A percentile compares a stretch with the other conserved stretches of the same genome.
Conservation (phyloP, 2,888 invertebrate species). For the Drosophila quinaria region DNA sequence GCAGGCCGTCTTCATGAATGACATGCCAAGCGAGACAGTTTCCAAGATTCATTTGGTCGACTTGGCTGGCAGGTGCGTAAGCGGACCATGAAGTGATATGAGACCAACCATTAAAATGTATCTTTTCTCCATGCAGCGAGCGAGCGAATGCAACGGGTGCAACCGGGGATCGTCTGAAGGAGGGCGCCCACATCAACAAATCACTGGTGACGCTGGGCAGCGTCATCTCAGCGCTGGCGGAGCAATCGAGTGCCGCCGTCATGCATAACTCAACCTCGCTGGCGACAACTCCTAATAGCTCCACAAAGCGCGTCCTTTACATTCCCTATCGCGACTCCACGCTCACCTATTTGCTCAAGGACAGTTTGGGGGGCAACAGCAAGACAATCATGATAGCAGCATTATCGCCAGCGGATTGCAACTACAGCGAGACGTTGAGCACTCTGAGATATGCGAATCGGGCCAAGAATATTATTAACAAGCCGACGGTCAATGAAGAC, state of each 20-base stretch:
- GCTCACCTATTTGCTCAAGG: slow-evolving; percentile 94
- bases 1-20: slow-evolving; percentile 94
- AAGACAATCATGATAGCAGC: slow-evolving; percentile 97
- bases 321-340: slow-evolving; percentile 96
- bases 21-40: slow-evolving; percentile 95
- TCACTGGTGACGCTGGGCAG: slow-evolving; percentile 95
- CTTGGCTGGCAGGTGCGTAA: slow-evolving; percentile 92
- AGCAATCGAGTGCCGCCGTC: slow-evolving; percentile 85
- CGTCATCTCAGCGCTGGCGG: slow-evolving; percentile 94
- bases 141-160: slow-evolving; percentile 95
- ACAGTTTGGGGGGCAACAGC: slow-evolving; percentile 95
- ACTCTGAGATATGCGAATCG: slow-evolving; percentile 95
- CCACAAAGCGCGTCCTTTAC: slow-evolving; percentile 88
- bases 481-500: slow-evolving; percentile 96
- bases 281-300: slow-evolving; percentile 85
- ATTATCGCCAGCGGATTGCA: slow-evolving; percentile 92
- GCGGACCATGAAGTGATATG: slow-evolving; percentile 51
- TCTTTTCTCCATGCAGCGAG: slow-evolving; percentile 87
- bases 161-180: slow-evolving; percentile 95
- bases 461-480: slow-evolving; percentile 96
- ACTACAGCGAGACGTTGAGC: slow-evolving; percentile 94
- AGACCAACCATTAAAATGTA: slow-evolving; percentile 6
- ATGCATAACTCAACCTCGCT: slow-evolving; percentile 51
- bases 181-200: slow-evolving; percentile 96
- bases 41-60: slow-evolving; percentile 96